Base-by-base conservation (phyloP, 1,140 invertebrate genomes). In the Cecropterus lyciades region DNA sequence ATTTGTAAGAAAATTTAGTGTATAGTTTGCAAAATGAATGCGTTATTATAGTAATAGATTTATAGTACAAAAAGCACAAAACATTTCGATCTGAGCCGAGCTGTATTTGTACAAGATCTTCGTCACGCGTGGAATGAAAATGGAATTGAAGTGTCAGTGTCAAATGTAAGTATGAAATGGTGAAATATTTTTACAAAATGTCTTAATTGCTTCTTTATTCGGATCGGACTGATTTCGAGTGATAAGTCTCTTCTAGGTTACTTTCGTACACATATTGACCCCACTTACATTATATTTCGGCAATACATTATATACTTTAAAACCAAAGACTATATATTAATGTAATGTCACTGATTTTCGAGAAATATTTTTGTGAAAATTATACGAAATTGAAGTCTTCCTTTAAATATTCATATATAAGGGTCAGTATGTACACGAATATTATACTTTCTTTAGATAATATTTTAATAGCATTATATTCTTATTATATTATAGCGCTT, bases 401-500 rank as follows among this genome's bases (percentile, higher is more conserved):
- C 56, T 59, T 30, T 10, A 59, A 33, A 46, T 30, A 33, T 24
- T 65, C 59, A 65, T 42, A 56, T n/a, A n/a, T n/a, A n/a, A 70
- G 20, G 72, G 83, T 85, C 81, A 80, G 75, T 84, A 77, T 76
- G 81, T 84, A 67, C 78, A 84, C 86, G 81, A 76, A 66, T 69
- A 57, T 65, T 8, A 14, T 48, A 68, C 77, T 68, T 73, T 70
- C 67, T 75, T 70, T 73, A 77, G 68, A 73, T 74, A 73, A 77
- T 79, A 79, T 80, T 77, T 74, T 75, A 73, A 78, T 80, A 82
- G 72, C 69, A 79, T 79, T 81, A 67, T 81, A 72, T 81, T 79
- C 82, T 80, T 80, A 80, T 79, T 70, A 72, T 75, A 72, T 74
- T 79, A 66, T 83, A 89, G 81, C 88, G 82, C 84, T 87, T 83